Evolutionary conservation across 1,140 invertebrate species (phyloP).

Genomic region (Drosophila eugracilis): DNA sequence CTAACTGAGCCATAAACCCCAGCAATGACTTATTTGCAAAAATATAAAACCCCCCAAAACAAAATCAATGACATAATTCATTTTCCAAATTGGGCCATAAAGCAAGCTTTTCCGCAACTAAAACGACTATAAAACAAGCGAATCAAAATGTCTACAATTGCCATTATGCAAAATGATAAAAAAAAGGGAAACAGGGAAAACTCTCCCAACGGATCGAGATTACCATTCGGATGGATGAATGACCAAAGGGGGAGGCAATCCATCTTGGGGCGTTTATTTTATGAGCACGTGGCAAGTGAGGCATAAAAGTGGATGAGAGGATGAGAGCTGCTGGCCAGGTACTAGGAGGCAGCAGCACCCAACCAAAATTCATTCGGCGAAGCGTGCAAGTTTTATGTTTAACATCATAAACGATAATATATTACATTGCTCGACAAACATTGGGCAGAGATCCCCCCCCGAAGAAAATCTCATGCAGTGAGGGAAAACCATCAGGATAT

Average conservation of each 20-base stretch:
- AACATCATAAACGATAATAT: slow-evolving; percentile 77
- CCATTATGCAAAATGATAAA: slow-evolving; percentile 64
- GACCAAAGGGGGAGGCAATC: slow-evolving; percentile 50
- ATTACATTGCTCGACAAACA: slow-evolving; percentile 65
- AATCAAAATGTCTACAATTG: slow-evolving; percentile 57
- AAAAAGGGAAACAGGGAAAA: slow-evolving; percentile 1
- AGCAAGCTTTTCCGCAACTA: slow-evolving; percentile 31
- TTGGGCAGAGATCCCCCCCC: slow-evolving; percentile 42
- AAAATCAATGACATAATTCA: slow-evolving; percentile 52
- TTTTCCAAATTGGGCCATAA: slow-evolving; percentile 53
- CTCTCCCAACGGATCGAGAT: slow-evolving; percentile 30
- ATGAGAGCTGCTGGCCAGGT: no score
- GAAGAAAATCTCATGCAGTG: slow-evolving; percentile 45
- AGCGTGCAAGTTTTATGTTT: slow-evolving; percentile 74
- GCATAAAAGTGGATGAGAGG: slow-evolving; percentile 69
- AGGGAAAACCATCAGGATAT: slow-evolving; percentile 28
- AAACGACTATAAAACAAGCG: slow-evolving; percentile 63
- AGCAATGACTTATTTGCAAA: no score
- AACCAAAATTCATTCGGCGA: slow-evolving; percentile 27
- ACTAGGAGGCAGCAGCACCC: slow-evolving; percentile 4
- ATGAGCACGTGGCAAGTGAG: slow-evolving; percentile 66
- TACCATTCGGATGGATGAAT: slow-evolving; percentile 37
- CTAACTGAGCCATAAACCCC: no score
- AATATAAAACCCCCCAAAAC: neutral
- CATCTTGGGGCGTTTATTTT: slow-evolving; percentile 70